Conservation (phyloP, 92 coral and sea anemone genomes). For the Palythoa grandis region DNA sequence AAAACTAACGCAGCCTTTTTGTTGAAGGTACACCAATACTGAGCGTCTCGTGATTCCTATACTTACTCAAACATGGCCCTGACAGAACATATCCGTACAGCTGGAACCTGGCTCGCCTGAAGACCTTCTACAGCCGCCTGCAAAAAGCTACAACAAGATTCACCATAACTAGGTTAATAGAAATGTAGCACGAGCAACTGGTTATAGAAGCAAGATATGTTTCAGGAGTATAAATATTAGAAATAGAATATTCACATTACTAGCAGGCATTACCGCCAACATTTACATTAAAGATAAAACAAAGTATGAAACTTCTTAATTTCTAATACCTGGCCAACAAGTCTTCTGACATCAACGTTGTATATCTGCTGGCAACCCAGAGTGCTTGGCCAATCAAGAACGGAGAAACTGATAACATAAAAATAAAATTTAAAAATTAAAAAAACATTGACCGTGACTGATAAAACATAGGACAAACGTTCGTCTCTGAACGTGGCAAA, state of each 20-base stretch:
- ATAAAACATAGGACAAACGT: too few relatives aligned
- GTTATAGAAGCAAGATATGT: too few relatives aligned
- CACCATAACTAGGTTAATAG: not conserved
- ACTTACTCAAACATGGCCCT: slow-evolving; percentile 98
- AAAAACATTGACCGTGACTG: too few relatives aligned
- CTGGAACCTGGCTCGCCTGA: slow-evolving; percentile 84
- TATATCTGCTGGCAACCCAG: slow-evolving; percentile 96
- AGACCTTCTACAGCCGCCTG: slow-evolving; percentile 94
- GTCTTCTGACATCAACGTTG: slow-evolving; percentile 83
- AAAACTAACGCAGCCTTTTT: too few relatives aligned
- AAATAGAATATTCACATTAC: too few relatives aligned
- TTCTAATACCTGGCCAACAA: slow-evolving; percentile 73
- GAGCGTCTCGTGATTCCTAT: not conserved
- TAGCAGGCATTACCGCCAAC: too few relatives aligned
- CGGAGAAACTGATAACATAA: slow-evolving; percentile 73
- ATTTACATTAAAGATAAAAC: too few relatives aligned
- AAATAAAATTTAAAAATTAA: too few relatives aligned
- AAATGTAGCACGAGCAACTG: not conserved
- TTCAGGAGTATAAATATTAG: too few relatives aligned
- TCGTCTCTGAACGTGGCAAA: too few relatives aligned
- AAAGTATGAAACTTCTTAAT: too few relatives aligned
- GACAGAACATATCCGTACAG: slow-evolving; percentile 90
- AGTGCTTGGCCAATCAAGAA: slow-evolving; percentile 96
- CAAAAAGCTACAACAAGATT: slow-evolving; percentile 66
- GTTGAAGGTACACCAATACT: too few relatives aligned